Evolutionary conservation across 2,888 invertebrate species (phyloP).

Genomic region (Lithosia quadra): DNA sequence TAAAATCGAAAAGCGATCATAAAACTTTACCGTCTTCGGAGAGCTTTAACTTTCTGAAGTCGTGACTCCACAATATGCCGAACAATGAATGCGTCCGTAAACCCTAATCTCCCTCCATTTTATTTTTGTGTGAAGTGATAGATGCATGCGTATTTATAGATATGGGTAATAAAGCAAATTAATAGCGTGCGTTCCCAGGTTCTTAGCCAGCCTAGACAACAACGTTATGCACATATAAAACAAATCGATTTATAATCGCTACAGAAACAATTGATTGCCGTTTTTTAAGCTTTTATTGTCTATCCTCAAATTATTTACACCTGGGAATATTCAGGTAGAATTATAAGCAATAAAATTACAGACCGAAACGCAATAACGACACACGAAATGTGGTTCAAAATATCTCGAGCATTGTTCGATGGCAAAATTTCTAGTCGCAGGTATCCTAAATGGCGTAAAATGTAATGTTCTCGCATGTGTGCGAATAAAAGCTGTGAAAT

Average conservation of each 20-base stretch:
- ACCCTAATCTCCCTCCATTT: conserved; percentile 20
- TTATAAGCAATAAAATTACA: conserved; percentile 63
- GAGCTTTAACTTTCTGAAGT: conserved; percentile 36
- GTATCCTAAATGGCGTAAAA: conserved; percentile 43
- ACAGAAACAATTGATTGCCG: conserved; percentile 50
- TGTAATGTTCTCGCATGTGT: conserved; percentile 25
- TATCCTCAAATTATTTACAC: conserved; percentile 51
- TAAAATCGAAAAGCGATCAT: no score
- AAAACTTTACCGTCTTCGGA: conserved; percentile 26
- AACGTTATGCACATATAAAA: conserved; percentile 31
- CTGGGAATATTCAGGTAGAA: conserved; percentile 47
- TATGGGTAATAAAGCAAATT: conserved; percentile 35
- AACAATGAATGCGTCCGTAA: conserved; percentile 26
- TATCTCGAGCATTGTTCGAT: conserved; percentile 23
- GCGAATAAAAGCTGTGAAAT: conserved; percentile 43
- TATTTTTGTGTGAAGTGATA: conserved; percentile 23
- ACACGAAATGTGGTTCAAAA: conserved; percentile 46
- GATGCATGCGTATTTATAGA: conserved; percentile 43
- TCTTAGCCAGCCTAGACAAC: conserved; percentile 26
- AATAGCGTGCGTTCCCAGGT: conserved; percentile 35
- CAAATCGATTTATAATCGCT: conserved; percentile 47
- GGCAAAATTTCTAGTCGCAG: conserved; percentile 37
- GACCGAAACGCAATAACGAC: conserved; percentile 64
- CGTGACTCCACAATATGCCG: conserved; percentile 39
- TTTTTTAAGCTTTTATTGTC: conserved; percentile 39